phyloP scores from a whole-genome alignment of 2,888 invertebrate genomes.

The Orgyia antiqua region DNA sequence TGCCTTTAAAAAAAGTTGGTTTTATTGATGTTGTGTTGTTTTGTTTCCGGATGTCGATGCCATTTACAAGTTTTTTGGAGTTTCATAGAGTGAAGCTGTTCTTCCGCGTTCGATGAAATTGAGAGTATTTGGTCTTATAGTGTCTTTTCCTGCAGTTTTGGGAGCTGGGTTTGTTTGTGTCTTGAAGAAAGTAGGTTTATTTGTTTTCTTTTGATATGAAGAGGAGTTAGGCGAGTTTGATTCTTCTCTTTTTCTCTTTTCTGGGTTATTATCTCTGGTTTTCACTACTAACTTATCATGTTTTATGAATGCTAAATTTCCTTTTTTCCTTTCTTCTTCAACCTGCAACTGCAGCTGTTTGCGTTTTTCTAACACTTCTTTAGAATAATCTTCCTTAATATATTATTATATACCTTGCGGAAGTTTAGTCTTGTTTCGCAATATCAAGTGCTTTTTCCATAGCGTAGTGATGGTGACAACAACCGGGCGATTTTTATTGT shows the following conservation, averaged over 20 bases:
- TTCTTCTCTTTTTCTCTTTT: background rate
- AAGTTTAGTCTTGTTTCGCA: slow-evolving; percentile 1
- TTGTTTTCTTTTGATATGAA: background rate
- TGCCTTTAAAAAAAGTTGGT: no score
- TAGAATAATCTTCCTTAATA: slow-evolving; percentile 1
- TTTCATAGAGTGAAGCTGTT: no score
- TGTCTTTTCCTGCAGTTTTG: no score
- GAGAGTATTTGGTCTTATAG: no score
- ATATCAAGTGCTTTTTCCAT: background rate
- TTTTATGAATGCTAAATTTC: slow-evolving; percentile 1
- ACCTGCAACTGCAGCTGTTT: no score
- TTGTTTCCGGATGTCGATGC: no score
- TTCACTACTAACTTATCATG: background rate
- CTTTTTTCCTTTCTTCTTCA: slow-evolving; percentile 3
- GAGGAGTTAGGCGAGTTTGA: background rate
- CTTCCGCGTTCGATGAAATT: no score
- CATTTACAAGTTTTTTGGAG: no score
- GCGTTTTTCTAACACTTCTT: no score
- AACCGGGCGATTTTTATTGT: background rate
- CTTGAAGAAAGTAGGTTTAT: no score
- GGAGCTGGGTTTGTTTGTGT: no score
- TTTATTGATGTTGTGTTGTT: no score
- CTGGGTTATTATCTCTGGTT: background rate
- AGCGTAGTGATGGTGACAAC: background rate
- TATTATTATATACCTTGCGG: slow-evolving; percentile 1